Conservation (phyloP, 1,140 invertebrate species). For the Drosophila yakuba region DNA sequence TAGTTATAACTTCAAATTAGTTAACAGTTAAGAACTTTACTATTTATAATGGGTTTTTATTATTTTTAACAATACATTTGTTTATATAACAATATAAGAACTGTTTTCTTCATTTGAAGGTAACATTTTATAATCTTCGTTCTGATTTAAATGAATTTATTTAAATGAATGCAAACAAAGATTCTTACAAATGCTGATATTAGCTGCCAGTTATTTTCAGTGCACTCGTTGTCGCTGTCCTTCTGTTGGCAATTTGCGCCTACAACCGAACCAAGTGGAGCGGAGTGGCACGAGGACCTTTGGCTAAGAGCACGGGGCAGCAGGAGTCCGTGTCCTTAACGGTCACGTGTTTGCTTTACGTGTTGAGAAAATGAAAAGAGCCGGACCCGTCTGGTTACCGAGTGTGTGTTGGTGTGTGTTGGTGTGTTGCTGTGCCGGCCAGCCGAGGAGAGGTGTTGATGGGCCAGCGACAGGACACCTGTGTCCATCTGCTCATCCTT, state of each 20-base stretch:
- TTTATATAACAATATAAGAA: no score
- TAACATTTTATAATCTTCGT: no score
- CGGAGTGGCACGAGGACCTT: constrained; percentile 5
- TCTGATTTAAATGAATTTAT: no score
- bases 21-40: no score
- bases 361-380: constrained; percentile 82
- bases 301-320: constrained; percentile 32
- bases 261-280: constrained; percentile 56
- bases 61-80: no score
- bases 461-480: constrained; percentile 76
- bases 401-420: constrained; percentile 4
- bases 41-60: no score
- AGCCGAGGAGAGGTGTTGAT: constrained; percentile 69
- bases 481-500: constrained; percentile 43
- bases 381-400: constrained; percentile 18
- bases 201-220: background rate
- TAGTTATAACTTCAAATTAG: no score
- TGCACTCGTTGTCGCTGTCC: constrained; percentile 61
- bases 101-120: no score
- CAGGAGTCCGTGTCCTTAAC: constrained; percentile 73
- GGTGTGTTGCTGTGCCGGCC: background rate
- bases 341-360: constrained; percentile 81
- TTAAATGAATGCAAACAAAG: no score
- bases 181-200: no score
- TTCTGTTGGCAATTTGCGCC: constrained; percentile 82